These are phyloP conservation scores for Episyrphus balteatus DNA, from an alignment of 1,140 invertebrate genomes.

Conservation along the genomic window DNA sequence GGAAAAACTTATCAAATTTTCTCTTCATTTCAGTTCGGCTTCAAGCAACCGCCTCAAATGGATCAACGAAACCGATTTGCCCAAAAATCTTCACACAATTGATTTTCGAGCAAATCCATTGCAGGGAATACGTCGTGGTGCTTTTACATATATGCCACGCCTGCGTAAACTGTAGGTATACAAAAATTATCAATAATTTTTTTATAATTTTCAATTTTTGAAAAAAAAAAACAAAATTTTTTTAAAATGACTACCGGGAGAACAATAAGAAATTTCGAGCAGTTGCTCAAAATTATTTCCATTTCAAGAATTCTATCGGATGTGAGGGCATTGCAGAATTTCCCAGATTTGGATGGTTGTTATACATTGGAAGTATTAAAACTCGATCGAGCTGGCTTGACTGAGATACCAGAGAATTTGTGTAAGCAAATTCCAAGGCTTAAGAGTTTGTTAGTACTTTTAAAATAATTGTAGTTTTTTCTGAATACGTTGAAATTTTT, in stretches of 20 bases:
- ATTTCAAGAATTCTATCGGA: slow-evolving; percentile 72
- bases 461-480: background rate
- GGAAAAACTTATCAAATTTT: no score
- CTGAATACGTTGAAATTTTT: background rate
- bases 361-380: slow-evolving; percentile 64
- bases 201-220: background rate
- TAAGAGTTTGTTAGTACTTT: slow-evolving; percentile 82
- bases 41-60: slow-evolving; percentile 57
- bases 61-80: slow-evolving; percentile 48
- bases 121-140: slow-evolving; percentile 47
- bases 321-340: slow-evolving; percentile 59
- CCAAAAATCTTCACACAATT: slow-evolving; percentile 48
- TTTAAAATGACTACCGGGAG: background rate
- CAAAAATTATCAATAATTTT: slow-evolving; percentile 25
- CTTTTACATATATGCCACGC: slow-evolving; percentile 52
- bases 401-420: slow-evolving; percentile 57
- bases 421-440: slow-evolving; percentile 66
- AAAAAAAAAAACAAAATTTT: background rate
- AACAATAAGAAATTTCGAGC: slow-evolving; percentile 4
- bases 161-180: slow-evolving; percentile 61
- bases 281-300: slow-evolving; percentile 3
- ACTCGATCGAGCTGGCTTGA: slow-evolving; percentile 68
- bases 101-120: slow-evolving; percentile 63
- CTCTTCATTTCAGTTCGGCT: slow-evolving; percentile 44
- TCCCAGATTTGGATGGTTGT: slow-evolving; percentile 73